Evolutionary conservation across 2,888 invertebrate species (phyloP).

Genomic region (Orgyia antiqua): DNA sequence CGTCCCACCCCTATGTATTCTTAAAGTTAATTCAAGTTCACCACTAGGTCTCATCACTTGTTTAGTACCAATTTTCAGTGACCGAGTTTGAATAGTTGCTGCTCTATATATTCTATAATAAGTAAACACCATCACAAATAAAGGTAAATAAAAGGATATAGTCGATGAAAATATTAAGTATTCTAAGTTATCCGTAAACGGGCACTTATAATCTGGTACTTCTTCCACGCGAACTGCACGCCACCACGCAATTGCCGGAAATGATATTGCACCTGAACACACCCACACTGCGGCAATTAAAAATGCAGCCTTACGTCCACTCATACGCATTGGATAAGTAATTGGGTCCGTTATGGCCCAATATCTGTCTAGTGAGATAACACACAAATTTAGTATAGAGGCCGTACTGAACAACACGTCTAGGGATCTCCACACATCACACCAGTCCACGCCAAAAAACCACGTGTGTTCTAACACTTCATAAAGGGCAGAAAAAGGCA

Average conservation of each 20-base stretch:
- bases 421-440: conserved; percentile 97
- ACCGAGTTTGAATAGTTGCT: conserved; percentile 93
- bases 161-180: conserved; percentile 98
- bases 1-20: conserved; percentile 95
- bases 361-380: conserved; percentile 96
- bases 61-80: conserved; percentile 93
- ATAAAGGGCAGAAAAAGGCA: conserved; percentile 97
- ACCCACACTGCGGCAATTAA: conserved; percentile 97
- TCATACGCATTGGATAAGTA: conserved; percentile 97
- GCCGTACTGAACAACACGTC: conserved; percentile 99
- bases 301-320: conserved; percentile 88
- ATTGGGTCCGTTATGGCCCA: conserved; percentile 99
- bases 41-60: conserved; percentile 91
- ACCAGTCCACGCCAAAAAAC: conserved; percentile 97
- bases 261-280: conserved; percentile 97
- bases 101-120: conserved; percentile 97
- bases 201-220: conserved; percentile 91
- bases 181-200: conserved; percentile 97
- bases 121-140: conserved; percentile 98
- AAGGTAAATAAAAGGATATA: conserved; percentile 97
- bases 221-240: conserved; percentile 89
- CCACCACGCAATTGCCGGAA: conserved; percentile 98
- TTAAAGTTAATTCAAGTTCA: conserved; percentile 90
- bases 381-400: conserved; percentile 97
- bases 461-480: conserved; percentile 93